A percentile compares a stretch with the other conserved stretches of the same genome.
phyloP scores from a whole-genome alignment of 1,140 invertebrate genomes.

The Ridgeia piscesae region DNA sequence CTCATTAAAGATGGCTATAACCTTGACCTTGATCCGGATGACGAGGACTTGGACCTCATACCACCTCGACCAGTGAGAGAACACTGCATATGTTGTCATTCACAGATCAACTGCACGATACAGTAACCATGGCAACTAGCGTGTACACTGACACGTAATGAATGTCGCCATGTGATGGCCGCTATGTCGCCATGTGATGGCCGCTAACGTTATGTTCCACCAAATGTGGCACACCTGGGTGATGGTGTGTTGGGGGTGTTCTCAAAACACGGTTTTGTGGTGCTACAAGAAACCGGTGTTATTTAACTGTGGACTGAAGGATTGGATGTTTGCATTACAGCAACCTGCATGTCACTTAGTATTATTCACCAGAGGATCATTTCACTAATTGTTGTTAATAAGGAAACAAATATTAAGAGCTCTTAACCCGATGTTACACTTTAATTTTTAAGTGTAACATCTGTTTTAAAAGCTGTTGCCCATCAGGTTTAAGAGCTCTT shows the following conservation, averaged over 20 bases:
- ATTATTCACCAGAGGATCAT: too few relatives aligned
- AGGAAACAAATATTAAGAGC: too few relatives aligned
- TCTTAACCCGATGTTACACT: too few relatives aligned
- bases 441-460: too few relatives aligned
- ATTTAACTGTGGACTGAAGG: too few relatives aligned
- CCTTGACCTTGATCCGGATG: constrained; percentile 62
- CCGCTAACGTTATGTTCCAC: constrained; percentile 62
- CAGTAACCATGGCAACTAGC: constrained; percentile 25
- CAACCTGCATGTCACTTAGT: too few relatives aligned
- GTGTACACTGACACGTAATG: constrained; percentile 9
- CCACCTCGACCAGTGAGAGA: constrained; percentile 58
- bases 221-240: neutral
- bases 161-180: constrained; percentile 44
- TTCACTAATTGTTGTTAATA: too few relatives aligned
- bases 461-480: too few relatives aligned
- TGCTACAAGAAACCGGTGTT: neutral
- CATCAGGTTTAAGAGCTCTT: too few relatives aligned
- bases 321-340: too few relatives aligned
- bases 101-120: constrained; percentile 27
- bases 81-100: constrained; percentile 55
- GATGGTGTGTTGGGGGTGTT: neutral
- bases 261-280: neutral
- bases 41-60: constrained; percentile 64
- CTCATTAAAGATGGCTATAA: constrained; percentile 58
- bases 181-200: constrained; percentile 57